Conservation (phyloP, 2,113 vertebrate species). For the Amazona guildingii region DNA sequence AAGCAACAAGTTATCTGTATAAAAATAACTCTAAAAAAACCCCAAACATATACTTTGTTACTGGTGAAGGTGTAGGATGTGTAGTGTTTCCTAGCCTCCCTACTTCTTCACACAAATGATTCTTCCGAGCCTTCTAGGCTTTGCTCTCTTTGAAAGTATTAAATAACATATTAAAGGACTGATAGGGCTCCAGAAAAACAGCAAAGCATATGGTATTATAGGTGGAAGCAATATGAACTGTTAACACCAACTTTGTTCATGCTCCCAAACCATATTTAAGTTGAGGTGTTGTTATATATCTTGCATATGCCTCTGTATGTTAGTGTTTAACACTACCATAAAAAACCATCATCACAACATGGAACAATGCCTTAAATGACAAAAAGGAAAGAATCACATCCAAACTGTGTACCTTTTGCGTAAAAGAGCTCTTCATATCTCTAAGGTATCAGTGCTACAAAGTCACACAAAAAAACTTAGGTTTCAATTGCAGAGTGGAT, state of each 20-base stretch:
- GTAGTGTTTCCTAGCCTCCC: not conserved
- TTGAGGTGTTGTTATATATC: not conserved
- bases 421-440: conserved; percentile 56
- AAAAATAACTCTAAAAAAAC: not conserved
- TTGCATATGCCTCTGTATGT: not conserved
- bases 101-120: not conserved
- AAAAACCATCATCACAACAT: conserved; percentile 29
- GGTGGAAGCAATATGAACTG: not conserved
- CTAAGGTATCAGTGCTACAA: not conserved
- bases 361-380: not conserved
- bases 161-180: not conserved
- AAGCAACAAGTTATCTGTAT: not conserved
- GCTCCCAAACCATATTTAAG: not conserved
- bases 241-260: not conserved
- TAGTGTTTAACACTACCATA: not conserved
- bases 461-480: conserved; percentile 35
- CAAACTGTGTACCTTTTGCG: conserved; percentile 20
- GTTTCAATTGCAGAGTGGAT: conserved; percentile 48
- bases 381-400: conserved; percentile 35
- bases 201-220: not conserved
- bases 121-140: not conserved
- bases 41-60: not conserved
- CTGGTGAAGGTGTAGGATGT: not conserved
- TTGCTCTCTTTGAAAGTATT: not conserved
- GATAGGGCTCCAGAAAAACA: not conserved